These are phyloP conservation scores for Chrysolina americana DNA, from an alignment of 2,888 invertebrate genomes.

Conservation along the genomic window DNA sequence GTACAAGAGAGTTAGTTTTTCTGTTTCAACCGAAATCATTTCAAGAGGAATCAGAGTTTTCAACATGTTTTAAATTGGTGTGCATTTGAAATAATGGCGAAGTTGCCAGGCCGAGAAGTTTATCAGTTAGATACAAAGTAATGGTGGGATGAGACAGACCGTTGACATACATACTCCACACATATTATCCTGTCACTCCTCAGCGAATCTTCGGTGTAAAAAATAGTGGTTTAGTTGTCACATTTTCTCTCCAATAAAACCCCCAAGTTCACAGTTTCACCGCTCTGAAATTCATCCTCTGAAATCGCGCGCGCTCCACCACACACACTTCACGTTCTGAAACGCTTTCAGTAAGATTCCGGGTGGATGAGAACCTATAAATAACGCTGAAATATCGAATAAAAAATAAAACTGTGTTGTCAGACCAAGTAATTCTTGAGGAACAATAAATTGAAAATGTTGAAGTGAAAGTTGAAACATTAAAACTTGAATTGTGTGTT, in stretches of 20 bases:
- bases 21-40: no score
- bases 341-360: constrained; percentile 32
- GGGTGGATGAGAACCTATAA: constrained; percentile 21
- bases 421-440: constrained; percentile 1
- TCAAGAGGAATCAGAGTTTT: no score
- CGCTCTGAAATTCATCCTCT: constrained; percentile 22
- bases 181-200: background rate
- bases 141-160: background rate
- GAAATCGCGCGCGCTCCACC: constrained; percentile 33
- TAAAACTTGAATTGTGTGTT: constrained; percentile 25
- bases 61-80: no score
- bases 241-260: background rate
- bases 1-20: no score
- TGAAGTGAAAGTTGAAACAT: constrained; percentile 24
- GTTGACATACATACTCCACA: background rate
- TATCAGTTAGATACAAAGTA: no score
- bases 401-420: constrained; percentile 10
- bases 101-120: background rate
- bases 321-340: constrained; percentile 30
- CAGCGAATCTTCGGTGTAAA: background rate
- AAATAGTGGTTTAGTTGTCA: background rate
- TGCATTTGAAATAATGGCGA: background rate
- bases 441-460: constrained; percentile 15
- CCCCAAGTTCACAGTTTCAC: constrained; percentile 6
- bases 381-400: constrained; percentile 35